Conservation (phyloP, 2,888 invertebrate genomes). For the Euphydryas editha region DNA sequence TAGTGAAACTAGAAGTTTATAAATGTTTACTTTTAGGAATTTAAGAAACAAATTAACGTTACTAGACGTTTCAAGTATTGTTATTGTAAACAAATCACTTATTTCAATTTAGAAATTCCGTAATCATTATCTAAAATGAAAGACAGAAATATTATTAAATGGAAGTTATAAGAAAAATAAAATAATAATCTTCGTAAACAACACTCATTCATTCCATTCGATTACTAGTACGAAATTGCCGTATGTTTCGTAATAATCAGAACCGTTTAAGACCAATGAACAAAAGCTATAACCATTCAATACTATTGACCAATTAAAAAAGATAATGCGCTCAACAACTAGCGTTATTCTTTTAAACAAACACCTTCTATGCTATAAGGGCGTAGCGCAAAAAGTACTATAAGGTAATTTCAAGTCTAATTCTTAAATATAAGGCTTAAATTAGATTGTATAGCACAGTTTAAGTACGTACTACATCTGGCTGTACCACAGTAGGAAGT, state of each 20-base stretch:
- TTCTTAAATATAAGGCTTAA: conserved; percentile 13
- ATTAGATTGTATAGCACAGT: conserved; percentile 26
- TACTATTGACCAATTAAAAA: conserved; percentile 35
- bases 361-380: conserved; percentile 11
- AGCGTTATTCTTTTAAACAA: conserved; percentile 33
- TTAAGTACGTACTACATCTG: conserved; percentile 18
- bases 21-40: too few species aligned
- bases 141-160: too few species aligned
- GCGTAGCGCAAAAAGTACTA: conserved; percentile 1
- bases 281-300: conserved; percentile 18
- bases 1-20: too few species aligned
- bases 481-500: conserved; percentile 52
- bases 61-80: too few species aligned
- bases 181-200: background rate
- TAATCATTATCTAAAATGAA: too few species aligned
- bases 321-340: conserved; percentile 23
- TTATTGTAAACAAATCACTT: too few species aligned
- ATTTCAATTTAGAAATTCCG: too few species aligned
- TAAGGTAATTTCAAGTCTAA: conserved; percentile 17
- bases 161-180: too few species aligned
- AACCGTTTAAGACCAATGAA: conserved; percentile 18
- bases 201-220: conserved; percentile 3
- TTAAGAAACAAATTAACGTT: too few species aligned
- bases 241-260: conserved; percentile 6
- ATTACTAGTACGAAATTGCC: background rate